Percentiles rank a stretch among this genome's conserved stretches.
These are phyloP conservation scores for Beris chalybata DNA, from an alignment of 2,888 invertebrate genomes.

Conservation along the genomic window DNA sequence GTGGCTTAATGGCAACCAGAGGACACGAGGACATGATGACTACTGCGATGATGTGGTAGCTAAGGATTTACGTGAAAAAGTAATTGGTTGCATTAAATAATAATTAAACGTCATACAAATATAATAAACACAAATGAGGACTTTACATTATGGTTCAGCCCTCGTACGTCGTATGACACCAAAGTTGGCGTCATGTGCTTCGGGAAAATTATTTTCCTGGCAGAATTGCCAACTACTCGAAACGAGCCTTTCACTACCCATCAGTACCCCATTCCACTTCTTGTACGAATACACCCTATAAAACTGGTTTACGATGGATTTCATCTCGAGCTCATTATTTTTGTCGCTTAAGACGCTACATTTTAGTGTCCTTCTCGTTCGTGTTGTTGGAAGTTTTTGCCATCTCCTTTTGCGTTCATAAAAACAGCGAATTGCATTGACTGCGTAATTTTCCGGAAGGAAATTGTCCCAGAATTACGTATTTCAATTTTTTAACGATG, in stretches of 20 bases:
- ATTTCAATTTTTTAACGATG: no score
- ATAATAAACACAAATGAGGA: slow-evolving; percentile 31
- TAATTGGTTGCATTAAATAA: slow-evolving; percentile 32
- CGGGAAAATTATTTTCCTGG: slow-evolving; percentile 16
- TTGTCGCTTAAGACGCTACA: slow-evolving; percentile 8
- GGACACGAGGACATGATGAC: slow-evolving; percentile 16
- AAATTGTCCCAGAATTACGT: no score
- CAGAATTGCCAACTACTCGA: slow-evolving; percentile 8
- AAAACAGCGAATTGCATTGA: no score
- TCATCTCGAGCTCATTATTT: slow-evolving; percentile 26
- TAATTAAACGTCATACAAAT: slow-evolving; percentile 31
- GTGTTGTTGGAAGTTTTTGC: slow-evolving; percentile 1
- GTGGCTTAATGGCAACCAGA: not conserved
- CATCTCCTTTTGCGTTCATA: not conserved
- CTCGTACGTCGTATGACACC: not conserved
- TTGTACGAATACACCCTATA: slow-evolving; percentile 14
- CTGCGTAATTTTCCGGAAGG: no score
- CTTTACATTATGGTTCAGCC: slow-evolving; percentile 21
- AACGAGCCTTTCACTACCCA: slow-evolving; percentile 3
- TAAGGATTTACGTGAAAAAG: slow-evolving; percentile 22
- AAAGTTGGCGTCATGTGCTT: slow-evolving; percentile 1
- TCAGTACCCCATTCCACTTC: slow-evolving; percentile 7
- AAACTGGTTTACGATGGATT: slow-evolving; percentile 25
- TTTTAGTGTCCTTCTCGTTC: not conserved
- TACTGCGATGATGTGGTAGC: slow-evolving; percentile 17